phyloP scores from a whole-genome alignment of 2,888 invertebrate species.

The Temnothorax unifasciatus region DNA sequence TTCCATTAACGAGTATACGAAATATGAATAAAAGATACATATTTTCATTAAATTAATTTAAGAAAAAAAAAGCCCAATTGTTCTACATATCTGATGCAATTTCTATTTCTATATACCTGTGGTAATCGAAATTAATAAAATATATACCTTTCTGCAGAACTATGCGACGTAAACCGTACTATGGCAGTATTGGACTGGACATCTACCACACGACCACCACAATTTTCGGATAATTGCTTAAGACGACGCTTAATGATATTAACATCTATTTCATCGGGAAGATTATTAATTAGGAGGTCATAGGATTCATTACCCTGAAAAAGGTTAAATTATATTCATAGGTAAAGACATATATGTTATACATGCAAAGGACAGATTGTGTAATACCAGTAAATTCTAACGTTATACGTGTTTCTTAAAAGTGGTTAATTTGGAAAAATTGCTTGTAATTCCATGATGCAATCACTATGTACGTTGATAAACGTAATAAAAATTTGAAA shows the following conservation, averaged over 20 bases:
- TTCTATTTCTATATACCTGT: neutral
- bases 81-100: neutral
- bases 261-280: conserved; percentile 89
- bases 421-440: neutral
- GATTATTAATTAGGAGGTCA: conserved; percentile 90
- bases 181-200: conserved; percentile 90
- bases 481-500: neutral
- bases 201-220: conserved; percentile 92
- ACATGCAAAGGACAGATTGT: neutral
- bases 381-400: neutral
- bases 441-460: neutral
- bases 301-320: conserved; percentile 84
- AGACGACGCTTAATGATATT: conserved; percentile 87
- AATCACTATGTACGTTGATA: neutral
- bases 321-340: conserved; percentile 59
- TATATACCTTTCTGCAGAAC: conserved; percentile 90
- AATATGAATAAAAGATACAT: neutral
- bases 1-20: too few species aligned
- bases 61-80: neutral
- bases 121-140: conserved; percentile 10
- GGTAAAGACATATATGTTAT: neutral
- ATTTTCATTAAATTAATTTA: conserved; percentile 7
- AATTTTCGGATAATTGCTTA: conserved; percentile 92
- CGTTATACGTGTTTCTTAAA: neutral
- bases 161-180: conserved; percentile 90